Base-by-base conservation (phyloP, 2,797 vertebrate genomes). In the Thamnophis elegans region DNA sequence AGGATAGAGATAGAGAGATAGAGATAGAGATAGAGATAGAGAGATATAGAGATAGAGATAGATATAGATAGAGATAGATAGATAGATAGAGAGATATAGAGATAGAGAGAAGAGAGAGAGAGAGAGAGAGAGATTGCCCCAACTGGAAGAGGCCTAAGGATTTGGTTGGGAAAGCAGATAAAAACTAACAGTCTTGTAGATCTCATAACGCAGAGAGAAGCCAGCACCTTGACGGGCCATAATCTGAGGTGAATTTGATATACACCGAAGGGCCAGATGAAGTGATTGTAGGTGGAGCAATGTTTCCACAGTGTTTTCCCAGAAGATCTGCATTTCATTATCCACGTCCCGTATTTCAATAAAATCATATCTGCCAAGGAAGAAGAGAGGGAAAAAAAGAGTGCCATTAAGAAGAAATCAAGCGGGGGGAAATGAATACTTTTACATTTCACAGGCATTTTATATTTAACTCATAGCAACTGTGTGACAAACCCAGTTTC, bases 201-300 rank as follows among this genome's bases (percentile, higher is more conserved):
- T 99, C 98, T 99, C 99, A 0, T 99, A 99, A 96, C 99, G 99
- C 94, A 99, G 98, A 0, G 99, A 99, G 98, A 99, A 99, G 92
- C 99, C 99, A 0, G 99, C 99, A 62, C 99, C 99, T 96, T 99
- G 99, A 94, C 99, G 98, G 60, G 99, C 99, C 99, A 0, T 99
- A 99, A 97, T 99, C 99, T 0, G 99, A 99, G 6, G 98, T 99
- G 90, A 99, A 99, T 93, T 98, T 97, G 96, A 99, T 99, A 92
- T 98, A 98, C 13, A 99, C 98, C 93, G 98, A 98, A 0, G 99
- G 97, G 13, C 99, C 99, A 0, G 99, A 99, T 5, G 99, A 99
- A 92, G 99, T 98, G 98, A 99, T 99, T 11, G 99, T 98, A 1
- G 99, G 98, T 0, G 99, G 99, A 18, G 99, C 99, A n/a, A 99